Evolutionary conservation across 2,888 invertebrate species (phyloP).

Genomic region (Acanthosepion esculentum): DNA sequence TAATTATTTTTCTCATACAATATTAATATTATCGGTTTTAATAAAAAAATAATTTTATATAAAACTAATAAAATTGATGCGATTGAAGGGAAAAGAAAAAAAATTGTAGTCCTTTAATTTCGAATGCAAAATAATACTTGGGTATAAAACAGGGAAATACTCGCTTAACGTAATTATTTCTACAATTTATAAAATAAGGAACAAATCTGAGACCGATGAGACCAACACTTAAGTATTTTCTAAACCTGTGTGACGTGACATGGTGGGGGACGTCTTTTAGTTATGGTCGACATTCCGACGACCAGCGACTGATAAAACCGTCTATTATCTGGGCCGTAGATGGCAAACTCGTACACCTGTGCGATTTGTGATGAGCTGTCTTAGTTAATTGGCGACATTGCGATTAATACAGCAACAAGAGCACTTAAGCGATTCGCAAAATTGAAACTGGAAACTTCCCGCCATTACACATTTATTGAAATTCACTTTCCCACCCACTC

Average conservation of each 20-base stretch:
- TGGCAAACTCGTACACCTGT: not conserved
- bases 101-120: not conserved
- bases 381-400: not conserved
- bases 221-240: not conserved
- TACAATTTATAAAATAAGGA: not conserved
- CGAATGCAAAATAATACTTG: not conserved
- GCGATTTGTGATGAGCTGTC: not conserved
- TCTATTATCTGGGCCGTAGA: not conserved
- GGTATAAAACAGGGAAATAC: not conserved
- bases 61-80: too few relatives aligned
- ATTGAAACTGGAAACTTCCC: too few relatives aligned
- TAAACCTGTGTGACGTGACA: not conserved
- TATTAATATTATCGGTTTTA: too few relatives aligned
- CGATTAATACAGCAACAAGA: not conserved
- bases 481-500: not conserved
- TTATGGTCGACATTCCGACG: not conserved
- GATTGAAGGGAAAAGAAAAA: too few relatives aligned
- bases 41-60: too few relatives aligned
- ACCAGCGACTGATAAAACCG: not conserved
- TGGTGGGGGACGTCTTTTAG: not conserved
- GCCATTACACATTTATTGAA: not conserved
- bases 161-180: not conserved
- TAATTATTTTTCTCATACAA: too few relatives aligned
- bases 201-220: not conserved
- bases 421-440: not conserved